A percentile compares a stretch with the other conserved stretches of the same genome.
Conservation (phyloP, 2,888 invertebrate species). For the Atrina japonica region DNA sequence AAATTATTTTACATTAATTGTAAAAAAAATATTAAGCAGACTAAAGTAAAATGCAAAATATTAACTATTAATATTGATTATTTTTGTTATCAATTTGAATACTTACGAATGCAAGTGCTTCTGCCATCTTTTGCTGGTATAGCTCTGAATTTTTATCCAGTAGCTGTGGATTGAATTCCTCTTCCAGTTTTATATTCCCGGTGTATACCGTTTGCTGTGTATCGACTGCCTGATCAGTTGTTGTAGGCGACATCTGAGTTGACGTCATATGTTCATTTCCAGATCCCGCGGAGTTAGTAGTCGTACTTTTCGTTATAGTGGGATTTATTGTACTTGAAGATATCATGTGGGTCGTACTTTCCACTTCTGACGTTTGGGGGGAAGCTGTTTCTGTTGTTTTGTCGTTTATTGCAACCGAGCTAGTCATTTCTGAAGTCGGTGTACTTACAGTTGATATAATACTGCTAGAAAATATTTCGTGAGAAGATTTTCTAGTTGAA, state of each 20-base stretch:
- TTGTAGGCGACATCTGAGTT: background rate
- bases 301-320: background rate
- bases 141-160: conserved; percentile 30
- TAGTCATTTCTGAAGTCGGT: background rate
- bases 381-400: background rate
- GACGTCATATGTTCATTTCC: background rate
- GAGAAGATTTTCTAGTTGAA: too few relatives aligned
- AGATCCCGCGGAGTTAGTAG: background rate
- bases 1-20: too few relatives aligned
- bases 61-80: too few relatives aligned
- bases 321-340: background rate
- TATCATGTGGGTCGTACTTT: background rate
- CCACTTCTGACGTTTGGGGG: background rate
- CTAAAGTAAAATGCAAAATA: too few relatives aligned
- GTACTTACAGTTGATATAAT: too few relatives aligned
- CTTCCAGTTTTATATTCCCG: conserved; percentile 4
- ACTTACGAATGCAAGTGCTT: conserved; percentile 39
- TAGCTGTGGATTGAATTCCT: conserved; percentile 25
- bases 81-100: too few relatives aligned
- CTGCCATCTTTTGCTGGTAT: conserved; percentile 23
- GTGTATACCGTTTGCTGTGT: background rate
- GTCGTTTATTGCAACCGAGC: background rate
- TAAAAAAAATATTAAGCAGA: too few relatives aligned
- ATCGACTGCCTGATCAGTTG: background rate
- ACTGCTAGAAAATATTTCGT: too few relatives aligned